These are phyloP conservation scores for Erpornis zantholeuca DNA, from an alignment of 2,113 vertebrate species.

Conservation along the genomic window DNA sequence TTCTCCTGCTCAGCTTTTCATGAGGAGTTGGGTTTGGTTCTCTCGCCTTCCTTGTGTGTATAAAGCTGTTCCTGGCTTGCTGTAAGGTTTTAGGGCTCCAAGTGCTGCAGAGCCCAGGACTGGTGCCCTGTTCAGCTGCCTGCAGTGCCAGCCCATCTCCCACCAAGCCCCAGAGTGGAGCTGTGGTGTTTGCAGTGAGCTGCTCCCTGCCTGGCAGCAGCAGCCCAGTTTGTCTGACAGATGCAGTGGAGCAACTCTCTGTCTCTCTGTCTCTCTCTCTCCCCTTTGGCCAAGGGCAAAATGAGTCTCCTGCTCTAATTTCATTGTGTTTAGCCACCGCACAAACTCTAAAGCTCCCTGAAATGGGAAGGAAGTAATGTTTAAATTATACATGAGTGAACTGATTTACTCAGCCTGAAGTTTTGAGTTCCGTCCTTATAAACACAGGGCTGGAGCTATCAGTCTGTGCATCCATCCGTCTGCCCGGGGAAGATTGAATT, in stretches of 20 bases:
- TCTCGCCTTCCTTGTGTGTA: background rate
- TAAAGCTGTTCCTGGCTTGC: background rate
- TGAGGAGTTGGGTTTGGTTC: background rate
- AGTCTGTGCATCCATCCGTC: slow-evolving; percentile 13
- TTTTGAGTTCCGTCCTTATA: background rate
- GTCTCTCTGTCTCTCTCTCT: background rate
- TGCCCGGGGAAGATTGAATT: background rate
- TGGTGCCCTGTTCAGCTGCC: background rate
- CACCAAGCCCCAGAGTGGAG: background rate
- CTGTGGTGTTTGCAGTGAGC: background rate
- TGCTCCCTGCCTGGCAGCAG: background rate
- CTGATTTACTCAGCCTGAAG: slow-evolving; percentile 14
- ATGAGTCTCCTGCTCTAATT: slow-evolving; percentile 19
- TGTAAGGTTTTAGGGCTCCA: background rate
- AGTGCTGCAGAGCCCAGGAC: background rate
- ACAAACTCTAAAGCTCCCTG: slow-evolving; percentile 25
- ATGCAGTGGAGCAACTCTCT: background rate
- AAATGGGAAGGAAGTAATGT: slow-evolving; percentile 54
- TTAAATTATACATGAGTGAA: slow-evolving; percentile 54
- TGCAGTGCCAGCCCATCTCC: background rate
- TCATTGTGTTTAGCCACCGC: slow-evolving; percentile 8
- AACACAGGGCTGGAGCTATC: background rate
- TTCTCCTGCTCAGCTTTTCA: background rate
- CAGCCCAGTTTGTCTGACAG: background rate
- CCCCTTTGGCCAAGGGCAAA: background rate